Conservation (phyloP, 1,140 invertebrate species). For the Proales similis region DNA sequence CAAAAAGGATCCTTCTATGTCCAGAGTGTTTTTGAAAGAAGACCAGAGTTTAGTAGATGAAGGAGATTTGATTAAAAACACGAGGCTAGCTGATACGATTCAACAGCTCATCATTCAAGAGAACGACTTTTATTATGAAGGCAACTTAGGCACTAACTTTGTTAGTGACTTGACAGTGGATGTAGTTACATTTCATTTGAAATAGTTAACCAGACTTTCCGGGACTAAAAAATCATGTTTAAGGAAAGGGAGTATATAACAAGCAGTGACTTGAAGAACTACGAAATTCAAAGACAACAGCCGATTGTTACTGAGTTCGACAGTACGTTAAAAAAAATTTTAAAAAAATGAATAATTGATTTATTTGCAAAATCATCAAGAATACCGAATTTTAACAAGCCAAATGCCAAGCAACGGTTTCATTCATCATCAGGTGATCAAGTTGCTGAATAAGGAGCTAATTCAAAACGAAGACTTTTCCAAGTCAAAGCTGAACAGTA, state of each 20-base stretch:
- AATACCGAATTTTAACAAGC: no score
- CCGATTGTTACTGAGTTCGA: not conserved
- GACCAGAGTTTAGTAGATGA: slow-evolving; percentile 35
- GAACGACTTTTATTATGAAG: slow-evolving; percentile 10
- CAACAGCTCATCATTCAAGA: slow-evolving; percentile 21
- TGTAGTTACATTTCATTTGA: not conserved
- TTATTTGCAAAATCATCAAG: no score
- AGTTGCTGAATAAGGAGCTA: no score
- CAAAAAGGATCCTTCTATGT: not conserved
- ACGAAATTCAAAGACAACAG: not conserved
- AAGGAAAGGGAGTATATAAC: not conserved
- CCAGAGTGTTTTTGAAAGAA: slow-evolving; percentile 37
- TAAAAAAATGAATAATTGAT: no score
- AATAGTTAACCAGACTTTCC: not conserved
- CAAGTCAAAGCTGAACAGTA: no score
- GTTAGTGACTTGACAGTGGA: not conserved
- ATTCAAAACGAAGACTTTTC: no score
- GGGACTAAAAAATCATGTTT: not conserved
- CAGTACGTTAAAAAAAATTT: no score
- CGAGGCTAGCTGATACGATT: slow-evolving; percentile 34
- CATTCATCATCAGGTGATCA: no score
- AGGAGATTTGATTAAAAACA: slow-evolving; percentile 38
- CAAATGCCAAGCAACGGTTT: no score
- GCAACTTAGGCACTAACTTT: not conserved
- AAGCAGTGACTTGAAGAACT: not conserved